Conservation (phyloP, 1,140 invertebrate species). For the Orius insidiosus region DNA sequence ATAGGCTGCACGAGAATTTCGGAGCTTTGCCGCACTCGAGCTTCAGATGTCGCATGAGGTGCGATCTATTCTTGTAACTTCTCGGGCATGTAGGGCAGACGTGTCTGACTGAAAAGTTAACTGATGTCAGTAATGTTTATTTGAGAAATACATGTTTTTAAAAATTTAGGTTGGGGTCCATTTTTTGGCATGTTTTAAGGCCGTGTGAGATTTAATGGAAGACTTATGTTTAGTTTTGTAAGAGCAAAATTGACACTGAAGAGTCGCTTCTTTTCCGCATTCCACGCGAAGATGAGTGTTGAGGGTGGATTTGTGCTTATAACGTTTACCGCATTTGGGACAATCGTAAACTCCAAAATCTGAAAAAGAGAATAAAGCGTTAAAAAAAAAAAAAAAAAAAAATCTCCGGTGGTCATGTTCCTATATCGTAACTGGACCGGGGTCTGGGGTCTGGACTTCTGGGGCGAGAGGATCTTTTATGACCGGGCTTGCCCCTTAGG, state of each 20-base stretch:
- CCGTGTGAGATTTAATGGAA: constrained; percentile 30
- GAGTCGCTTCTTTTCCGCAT: constrained; percentile 32
- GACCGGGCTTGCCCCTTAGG: no score
- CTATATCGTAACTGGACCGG: no score
- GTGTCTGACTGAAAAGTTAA: constrained; percentile 2
- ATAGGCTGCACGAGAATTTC: constrained; percentile 37
- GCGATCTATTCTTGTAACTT: constrained; percentile 1
- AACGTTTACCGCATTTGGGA: constrained; percentile 29
- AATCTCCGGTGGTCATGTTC: no score
- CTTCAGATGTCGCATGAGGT: constrained; percentile 14
- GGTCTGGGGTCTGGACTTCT: no score
- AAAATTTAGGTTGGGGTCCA: no score
- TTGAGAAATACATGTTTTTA: no score
- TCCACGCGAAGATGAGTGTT: constrained; percentile 31
- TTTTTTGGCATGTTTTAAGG: constrained; percentile 3
- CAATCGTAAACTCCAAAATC: constrained; percentile 15
- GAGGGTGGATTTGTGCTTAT: constrained; percentile 30
- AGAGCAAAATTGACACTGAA: constrained; percentile 32
- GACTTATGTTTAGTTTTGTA: constrained; percentile 31
- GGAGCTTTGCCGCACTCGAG: constrained; percentile 30
- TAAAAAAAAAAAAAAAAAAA: constrained; percentile 13
- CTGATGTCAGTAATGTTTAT: no score
- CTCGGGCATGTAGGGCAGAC: constrained; percentile 5
- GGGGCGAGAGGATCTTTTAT: no score
- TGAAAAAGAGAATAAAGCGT: no score